These are phyloP conservation scores for Holcopasites calliopsidis DNA, from an alignment of 1,140 invertebrate species.

Conservation along the genomic window DNA sequence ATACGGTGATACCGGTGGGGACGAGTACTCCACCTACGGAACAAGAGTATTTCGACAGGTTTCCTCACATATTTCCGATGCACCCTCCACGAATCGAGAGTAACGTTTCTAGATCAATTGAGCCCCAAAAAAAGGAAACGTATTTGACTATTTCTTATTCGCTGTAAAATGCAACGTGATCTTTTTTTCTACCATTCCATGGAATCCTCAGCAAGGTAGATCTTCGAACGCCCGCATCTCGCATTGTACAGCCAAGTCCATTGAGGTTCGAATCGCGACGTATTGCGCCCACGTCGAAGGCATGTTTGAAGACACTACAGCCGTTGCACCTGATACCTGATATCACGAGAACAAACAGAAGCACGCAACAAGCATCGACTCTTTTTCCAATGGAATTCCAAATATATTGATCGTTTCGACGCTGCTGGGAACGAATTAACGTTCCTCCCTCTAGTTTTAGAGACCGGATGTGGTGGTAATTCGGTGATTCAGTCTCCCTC, in stretches of 20 bases:
- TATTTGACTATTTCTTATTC: no score
- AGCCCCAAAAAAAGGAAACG: no score
- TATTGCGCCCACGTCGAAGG: constrained; percentile 7
- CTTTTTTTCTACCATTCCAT: not conserved
- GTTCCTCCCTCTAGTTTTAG: not conserved
- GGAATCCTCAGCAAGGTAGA: not conserved
- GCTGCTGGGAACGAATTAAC: not conserved
- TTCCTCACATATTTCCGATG: not conserved
- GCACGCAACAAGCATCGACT: not conserved
- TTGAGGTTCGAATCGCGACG: not conserved
- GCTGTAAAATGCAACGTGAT: no score
- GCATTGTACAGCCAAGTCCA: not conserved
- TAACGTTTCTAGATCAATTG: no score
- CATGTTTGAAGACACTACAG: constrained; percentile 6
- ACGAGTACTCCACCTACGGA: not conserved
- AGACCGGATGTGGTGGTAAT: not conserved
- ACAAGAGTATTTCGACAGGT: not conserved
- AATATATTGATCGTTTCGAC: constrained; percentile 10
- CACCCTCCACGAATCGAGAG: no score
- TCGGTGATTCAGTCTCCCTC: not conserved
- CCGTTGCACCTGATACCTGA: constrained; percentile 15
- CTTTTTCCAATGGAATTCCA: constrained; percentile 8
- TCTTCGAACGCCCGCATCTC: not conserved
- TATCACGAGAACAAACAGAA: constrained; percentile 19
- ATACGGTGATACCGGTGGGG: no score